A percentile compares a stretch with the other conserved stretches of the same genome.
phyloP scores from a whole-genome alignment of 2,888 invertebrate species.

The Nemotelus pantherinus region DNA sequence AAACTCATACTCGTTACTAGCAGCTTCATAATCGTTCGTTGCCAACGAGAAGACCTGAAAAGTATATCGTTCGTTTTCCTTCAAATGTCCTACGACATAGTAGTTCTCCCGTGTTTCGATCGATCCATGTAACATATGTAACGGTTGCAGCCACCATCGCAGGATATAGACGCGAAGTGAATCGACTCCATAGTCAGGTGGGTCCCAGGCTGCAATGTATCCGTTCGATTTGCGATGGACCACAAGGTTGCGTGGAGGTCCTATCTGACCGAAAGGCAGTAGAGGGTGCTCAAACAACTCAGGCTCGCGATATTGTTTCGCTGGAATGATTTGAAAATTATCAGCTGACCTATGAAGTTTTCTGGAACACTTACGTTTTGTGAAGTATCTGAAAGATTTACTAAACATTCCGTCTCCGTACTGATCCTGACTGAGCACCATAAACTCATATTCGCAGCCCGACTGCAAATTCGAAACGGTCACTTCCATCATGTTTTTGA shows the following conservation, averaged over 20 bases:
- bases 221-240: slow-evolving; percentile 78
- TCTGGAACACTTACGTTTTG: slow-evolving; percentile 66
- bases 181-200: slow-evolving; percentile 70
- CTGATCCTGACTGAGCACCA: slow-evolving; percentile 88
- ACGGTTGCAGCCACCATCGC: slow-evolving; percentile 75
- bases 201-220: slow-evolving; percentile 80
- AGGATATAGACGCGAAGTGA: slow-evolving; percentile 72
- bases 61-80: slow-evolving; percentile 78
- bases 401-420: slow-evolving; percentile 91
- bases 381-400: slow-evolving; percentile 79
- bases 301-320: slow-evolving; percentile 50
- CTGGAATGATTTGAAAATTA: slow-evolving; percentile 43
- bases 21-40: slow-evolving; percentile 70
- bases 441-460: slow-evolving; percentile 86
- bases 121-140: slow-evolving; percentile 72
- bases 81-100: slow-evolving; percentile 74
- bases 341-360: not conserved
- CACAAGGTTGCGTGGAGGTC: slow-evolving; percentile 75
- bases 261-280: slow-evolving; percentile 65
- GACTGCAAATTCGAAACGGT: slow-evolving; percentile 81
- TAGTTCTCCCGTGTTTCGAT: slow-evolving; percentile 77
- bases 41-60: slow-evolving; percentile 78
- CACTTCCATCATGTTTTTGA: slow-evolving; percentile 78
- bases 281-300: slow-evolving; percentile 52
- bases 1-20: slow-evolving; percentile 71